phyloP scores from a whole-genome alignment of 2,888 invertebrate genomes.

The Parnassius mnemosyne region DNA sequence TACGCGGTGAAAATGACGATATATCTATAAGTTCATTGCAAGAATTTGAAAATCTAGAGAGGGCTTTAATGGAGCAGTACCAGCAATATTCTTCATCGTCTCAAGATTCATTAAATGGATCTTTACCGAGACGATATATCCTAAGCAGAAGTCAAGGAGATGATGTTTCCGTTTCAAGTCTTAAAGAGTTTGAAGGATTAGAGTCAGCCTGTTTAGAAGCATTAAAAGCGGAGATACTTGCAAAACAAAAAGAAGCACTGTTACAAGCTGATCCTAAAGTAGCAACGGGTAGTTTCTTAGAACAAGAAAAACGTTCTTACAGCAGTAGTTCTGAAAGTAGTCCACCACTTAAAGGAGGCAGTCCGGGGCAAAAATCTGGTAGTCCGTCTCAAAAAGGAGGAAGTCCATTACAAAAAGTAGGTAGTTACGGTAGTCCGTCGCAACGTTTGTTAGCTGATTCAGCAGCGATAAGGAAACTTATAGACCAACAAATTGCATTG shows the following conservation, averaged over 20 bases:
- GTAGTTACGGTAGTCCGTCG: slow-evolving; percentile 70
- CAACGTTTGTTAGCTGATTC: slow-evolving; percentile 73
- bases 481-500: slow-evolving; percentile 73
- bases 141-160: slow-evolving; percentile 89
- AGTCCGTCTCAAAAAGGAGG: slow-evolving; percentile 74
- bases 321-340: slow-evolving; percentile 82
- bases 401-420: slow-evolving; percentile 71
- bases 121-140: slow-evolving; percentile 86
- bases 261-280: slow-evolving; percentile 82
- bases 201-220: slow-evolving; percentile 94
- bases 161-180: slow-evolving; percentile 91
- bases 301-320: slow-evolving; percentile 74
- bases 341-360: slow-evolving; percentile 70
- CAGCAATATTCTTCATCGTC: slow-evolving; percentile 88
- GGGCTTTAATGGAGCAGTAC: slow-evolving; percentile 90
- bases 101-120: slow-evolving; percentile 92
- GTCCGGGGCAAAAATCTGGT: slow-evolving; percentile 61
- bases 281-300: slow-evolving; percentile 71
- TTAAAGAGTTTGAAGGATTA: slow-evolving; percentile 95
- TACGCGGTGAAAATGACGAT: slow-evolving; percentile 94
- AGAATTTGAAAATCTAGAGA: slow-evolving; percentile 96
- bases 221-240: slow-evolving; percentile 89
- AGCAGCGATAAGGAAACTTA: slow-evolving; percentile 70
- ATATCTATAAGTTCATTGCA: slow-evolving; percentile 95
- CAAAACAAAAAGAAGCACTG: slow-evolving; percentile 91